Conservation (phyloP, 2,888 invertebrate genomes). For the Agrochola macilenta region DNA sequence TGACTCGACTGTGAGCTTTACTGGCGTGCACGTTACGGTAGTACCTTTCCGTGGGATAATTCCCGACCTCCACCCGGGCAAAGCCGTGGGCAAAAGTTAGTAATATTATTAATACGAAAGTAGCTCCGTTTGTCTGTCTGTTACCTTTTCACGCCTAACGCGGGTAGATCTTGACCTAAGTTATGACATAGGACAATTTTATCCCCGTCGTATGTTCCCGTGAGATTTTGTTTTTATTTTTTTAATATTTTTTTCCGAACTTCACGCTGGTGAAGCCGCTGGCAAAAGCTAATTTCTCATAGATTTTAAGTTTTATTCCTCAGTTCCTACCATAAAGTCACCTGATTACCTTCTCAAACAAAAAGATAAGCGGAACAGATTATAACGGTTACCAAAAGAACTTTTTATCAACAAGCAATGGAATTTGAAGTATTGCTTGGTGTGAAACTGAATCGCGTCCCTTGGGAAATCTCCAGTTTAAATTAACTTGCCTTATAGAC, state of each 20-base stretch:
- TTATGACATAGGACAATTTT: neutral
- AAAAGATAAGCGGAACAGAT: slow-evolving; percentile 10
- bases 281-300: neutral
- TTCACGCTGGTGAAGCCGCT: neutral
- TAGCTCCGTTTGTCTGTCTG: neutral
- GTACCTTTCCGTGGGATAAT: no score
- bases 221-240: no score
- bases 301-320: neutral
- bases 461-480: slow-evolving; percentile 61
- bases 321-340: neutral
- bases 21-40: no score
- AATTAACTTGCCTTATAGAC: slow-evolving; percentile 53
- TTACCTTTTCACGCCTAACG: neutral
- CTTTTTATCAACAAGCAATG: slow-evolving; percentile 29
- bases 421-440: slow-evolving; percentile 49
- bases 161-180: no score
- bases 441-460: slow-evolving; percentile 27
- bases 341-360: neutral
- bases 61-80: no score
- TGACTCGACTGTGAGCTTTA: no score
- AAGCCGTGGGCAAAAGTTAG: no score
- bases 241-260: no score
- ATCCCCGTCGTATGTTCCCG: neutral
- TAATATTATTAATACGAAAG: neutral
- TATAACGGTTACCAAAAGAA: slow-evolving; percentile 8